Evolutionary conservation across 2,888 invertebrate species (phyloP).

Genomic region (Cerceris rybyensis): DNA sequence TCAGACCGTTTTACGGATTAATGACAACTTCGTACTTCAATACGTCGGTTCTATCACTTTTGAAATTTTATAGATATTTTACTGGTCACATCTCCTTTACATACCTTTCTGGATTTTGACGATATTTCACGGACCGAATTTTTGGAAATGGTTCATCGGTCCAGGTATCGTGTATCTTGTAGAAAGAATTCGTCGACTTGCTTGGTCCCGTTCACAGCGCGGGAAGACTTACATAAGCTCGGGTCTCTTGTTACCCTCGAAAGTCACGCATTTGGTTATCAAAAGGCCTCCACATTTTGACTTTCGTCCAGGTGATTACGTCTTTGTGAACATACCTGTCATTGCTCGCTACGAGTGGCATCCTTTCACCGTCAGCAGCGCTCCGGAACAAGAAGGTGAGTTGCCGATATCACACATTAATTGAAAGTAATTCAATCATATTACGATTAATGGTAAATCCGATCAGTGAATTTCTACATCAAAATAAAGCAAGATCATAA

Average conservation of each 20-base stretch:
- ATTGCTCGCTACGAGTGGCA: conserved; percentile 98
- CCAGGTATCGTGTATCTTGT: conserved; percentile 91
- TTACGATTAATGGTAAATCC: too few relatives aligned
- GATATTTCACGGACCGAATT: conserved; percentile 94
- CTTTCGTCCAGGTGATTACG: conserved; percentile 96
- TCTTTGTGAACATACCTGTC: conserved; percentile 95
- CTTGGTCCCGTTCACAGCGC: conserved; percentile 86
- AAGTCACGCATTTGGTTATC: conserved; percentile 95
- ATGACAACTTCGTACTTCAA: too few relatives aligned
- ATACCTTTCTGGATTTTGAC: conserved; percentile 93
- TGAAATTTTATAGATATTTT: conserved; percentile 87
- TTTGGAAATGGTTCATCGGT: conserved; percentile 96
- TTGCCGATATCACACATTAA: neutral
- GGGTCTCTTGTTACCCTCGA: conserved; percentile 92
- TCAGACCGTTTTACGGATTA: too few relatives aligned
- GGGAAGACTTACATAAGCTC: conserved; percentile 96
- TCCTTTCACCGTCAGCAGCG: conserved; percentile 97
- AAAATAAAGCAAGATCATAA: too few relatives aligned
- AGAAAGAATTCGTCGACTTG: conserved; percentile 87
- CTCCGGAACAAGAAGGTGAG: conserved; percentile 94
- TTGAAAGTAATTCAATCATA: neutral
- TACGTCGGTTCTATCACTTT: neutral
- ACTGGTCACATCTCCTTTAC: conserved; percentile 96
- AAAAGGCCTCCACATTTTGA: conserved; percentile 92
- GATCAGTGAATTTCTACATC: too few relatives aligned